Percentiles rank a stretch among this genome's conserved stretches.
Conservation (phyloP, 2,888 invertebrate genomes). For the Brenthis ino region DNA sequence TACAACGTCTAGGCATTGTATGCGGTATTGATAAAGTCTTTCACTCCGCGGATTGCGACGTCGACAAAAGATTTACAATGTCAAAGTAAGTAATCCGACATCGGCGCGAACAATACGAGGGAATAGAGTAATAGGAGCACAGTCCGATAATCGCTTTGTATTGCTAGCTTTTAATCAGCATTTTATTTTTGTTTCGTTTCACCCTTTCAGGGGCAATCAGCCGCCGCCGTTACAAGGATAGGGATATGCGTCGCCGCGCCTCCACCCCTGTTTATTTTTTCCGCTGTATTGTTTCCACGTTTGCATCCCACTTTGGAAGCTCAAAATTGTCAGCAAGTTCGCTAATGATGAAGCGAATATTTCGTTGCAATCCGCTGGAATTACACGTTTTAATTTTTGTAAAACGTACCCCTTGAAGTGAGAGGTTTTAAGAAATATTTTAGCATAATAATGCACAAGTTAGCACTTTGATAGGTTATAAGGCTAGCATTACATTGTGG, state of each 20-base stretch:
- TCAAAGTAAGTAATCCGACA: constrained; percentile 53
- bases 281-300: constrained; percentile 38
- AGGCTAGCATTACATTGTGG: no score
- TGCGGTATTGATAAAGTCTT: constrained; percentile 35
- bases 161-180: constrained; percentile 72
- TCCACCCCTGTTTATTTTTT: constrained; percentile 35
- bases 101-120: constrained; percentile 49
- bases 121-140: constrained; percentile 52
- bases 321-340: constrained; percentile 23
- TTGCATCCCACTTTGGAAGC: constrained; percentile 23
- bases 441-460: neutral
- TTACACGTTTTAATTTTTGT: constrained; percentile 1
- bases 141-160: constrained; percentile 68
- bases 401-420: constrained; percentile 4
- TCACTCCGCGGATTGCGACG: constrained; percentile 29
- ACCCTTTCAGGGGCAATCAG: constrained; percentile 73
- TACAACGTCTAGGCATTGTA: constrained; percentile 27
- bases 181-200: constrained; percentile 61
- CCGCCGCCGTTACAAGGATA: constrained; percentile 64
- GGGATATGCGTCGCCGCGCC: constrained; percentile 58
- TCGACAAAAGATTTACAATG: constrained; percentile 52
- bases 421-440: constrained; percentile 1
- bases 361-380: neutral
- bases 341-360: constrained; percentile 7
- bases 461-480: no score